Evolutionary conservation across 1,140 invertebrate species (phyloP).

Genomic region (Reticulitermes speratus): DNA sequence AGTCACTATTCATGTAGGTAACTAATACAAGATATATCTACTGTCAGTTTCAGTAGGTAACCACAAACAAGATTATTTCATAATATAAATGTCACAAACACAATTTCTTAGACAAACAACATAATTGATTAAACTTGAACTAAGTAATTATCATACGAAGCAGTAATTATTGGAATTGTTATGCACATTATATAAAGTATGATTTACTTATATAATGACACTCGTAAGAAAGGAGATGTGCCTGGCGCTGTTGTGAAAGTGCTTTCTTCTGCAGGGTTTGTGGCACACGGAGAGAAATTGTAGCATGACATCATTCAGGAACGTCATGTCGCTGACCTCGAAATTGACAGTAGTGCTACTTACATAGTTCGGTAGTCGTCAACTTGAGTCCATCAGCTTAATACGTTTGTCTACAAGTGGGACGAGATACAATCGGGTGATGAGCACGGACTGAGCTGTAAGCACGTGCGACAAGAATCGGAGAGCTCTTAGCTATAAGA

Average conservation of each 20-base stretch:
- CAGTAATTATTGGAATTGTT: neutral
- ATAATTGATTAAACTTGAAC: no score
- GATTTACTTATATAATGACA: neutral
- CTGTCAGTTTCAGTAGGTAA: no score
- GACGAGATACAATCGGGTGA: neutral
- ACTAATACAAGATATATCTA: no score
- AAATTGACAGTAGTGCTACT: constrained; percentile 5
- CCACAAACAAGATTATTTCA: no score
- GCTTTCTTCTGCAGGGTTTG: constrained; percentile 9
- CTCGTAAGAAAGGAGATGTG: constrained; percentile 2
- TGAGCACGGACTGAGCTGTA: no score
- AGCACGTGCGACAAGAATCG: no score
- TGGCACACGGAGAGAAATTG: neutral
- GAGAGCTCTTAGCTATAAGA: no score
- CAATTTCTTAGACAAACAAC: no score
- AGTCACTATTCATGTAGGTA: no score
- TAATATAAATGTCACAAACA: no score
- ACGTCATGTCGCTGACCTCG: neutral
- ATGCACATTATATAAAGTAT: neutral
- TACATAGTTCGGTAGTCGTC: neutral
- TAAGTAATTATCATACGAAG: neutral
- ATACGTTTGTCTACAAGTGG: neutral
- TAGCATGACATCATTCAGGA: neutral
- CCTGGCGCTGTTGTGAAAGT: neutral
- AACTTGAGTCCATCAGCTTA: neutral